Base-by-base conservation (phyloP, 1,140 invertebrate genomes). In the Cydia splendana region DNA sequence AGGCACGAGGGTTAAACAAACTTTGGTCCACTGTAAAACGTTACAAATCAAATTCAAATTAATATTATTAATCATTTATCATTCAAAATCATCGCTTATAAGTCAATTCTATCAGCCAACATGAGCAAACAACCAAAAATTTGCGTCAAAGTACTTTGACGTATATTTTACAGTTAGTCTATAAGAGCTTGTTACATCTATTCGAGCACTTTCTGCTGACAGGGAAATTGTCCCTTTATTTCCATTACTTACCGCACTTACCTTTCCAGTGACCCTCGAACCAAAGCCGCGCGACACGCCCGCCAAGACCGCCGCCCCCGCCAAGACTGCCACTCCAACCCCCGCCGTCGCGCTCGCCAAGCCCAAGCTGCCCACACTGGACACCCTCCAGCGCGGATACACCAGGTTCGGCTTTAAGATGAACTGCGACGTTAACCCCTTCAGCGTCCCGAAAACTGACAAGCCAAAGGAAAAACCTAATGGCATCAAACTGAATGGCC, bases 401-500 rank as follows among this genome's bases (percentile, higher is more conserved):
- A 94, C 92, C 3, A 85, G 90, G 78, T 94, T 93, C 80, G 94
- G 94, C 3, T 95, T 93, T 78, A 92, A 91, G 75, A 77, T 92
- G 24, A 86, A 89, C 74, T 20, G 80, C 12, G 85, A 85, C 18
- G 78, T 82, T 0, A 89, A 91, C 53, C 89, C 89, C 0, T 91
- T 91, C 81, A 89, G 85, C 67, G 75, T 88, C 15, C 78, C 84
- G 0, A 81, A 74, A n/a, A 84, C 82, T 10, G 28, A 34, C 15
- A 53, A 51, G 4, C 24, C 53, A 3, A 75, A 10, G 4, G 57
- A 62, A 7, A 75, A 57, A 38, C 74, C 53, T 30, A 80, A 74
- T 0, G 81, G 80, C 12, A 57, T 18, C 0, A 82, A 83, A 42
- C 73, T 67, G 10, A 74, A 80, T 76, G 30, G 76, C 4, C n/a